Evolutionary conservation across 1,140 invertebrate genomes (phyloP).

Genomic region (Ceratosolen solmsi): DNA sequence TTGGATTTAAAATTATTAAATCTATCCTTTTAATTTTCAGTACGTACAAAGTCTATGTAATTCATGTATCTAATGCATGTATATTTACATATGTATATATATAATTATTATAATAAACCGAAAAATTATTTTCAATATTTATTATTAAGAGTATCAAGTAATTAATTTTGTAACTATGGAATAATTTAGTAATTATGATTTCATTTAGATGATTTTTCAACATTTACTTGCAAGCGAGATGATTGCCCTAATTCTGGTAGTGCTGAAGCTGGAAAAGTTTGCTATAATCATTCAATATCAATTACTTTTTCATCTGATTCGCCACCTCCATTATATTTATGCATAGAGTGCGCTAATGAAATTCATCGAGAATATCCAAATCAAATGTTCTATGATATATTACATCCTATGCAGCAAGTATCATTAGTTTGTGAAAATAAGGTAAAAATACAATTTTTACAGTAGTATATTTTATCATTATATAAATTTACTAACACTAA

Average conservation of each 20-base stretch:
- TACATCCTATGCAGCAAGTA: constrained; percentile 95
- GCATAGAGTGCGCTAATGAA: constrained; percentile 96
- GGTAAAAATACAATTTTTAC: no score
- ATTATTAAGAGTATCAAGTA: no score
- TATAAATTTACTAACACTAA: no score
- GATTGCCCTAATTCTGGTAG: constrained; percentile 87
- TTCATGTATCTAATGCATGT: no score
- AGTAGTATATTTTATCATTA: no score
- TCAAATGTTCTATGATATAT: constrained; percentile 91
- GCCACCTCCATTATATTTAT: constrained; percentile 95
- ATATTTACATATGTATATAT: neutral
- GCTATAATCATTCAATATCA: constrained; percentile 89
- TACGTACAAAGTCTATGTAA: no score
- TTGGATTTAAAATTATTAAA: no score
- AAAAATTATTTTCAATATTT: no score
- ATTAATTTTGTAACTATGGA: neutral
- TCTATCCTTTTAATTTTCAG: no score
- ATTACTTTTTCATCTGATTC: constrained; percentile 87
- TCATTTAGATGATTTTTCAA: constrained; percentile 78
- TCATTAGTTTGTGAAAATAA: constrained; percentile 98
- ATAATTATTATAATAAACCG: constrained; percentile 1
- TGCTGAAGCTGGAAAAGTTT: constrained; percentile 92
- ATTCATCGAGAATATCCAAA: constrained; percentile 88
- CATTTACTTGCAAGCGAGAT: constrained; percentile 89
- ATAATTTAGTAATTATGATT: neutral